A percentile compares a stretch with the other conserved stretches of the same genome.
phyloP scores from a whole-genome alignment of 2,113 vertebrate species.

The Cinclus mexicanus region DNA sequence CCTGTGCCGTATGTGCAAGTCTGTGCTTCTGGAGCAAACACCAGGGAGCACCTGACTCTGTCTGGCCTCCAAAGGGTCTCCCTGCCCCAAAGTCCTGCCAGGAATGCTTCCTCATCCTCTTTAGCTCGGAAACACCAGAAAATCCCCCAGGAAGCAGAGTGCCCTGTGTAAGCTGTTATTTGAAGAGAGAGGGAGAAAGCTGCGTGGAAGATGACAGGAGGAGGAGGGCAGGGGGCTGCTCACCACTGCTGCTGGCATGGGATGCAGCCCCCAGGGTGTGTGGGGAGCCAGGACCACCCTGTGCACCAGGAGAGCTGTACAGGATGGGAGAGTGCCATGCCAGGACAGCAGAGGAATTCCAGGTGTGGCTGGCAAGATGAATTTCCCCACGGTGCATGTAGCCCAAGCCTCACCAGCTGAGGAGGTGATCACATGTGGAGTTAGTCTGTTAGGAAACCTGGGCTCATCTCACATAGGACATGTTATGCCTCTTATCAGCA shows the following conservation, averaged over 20 bases:
- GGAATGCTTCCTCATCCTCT: fast-evolving
- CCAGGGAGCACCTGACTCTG: background rate
- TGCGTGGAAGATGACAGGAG: background rate
- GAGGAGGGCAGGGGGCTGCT: background rate
- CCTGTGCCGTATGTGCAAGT: fast-evolving
- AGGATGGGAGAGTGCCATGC: background rate
- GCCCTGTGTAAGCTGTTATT: background rate
- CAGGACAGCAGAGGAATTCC: background rate
- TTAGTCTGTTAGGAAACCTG: background rate
- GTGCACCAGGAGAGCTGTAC: background rate
- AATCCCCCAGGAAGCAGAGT: background rate
- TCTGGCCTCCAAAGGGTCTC: background rate
- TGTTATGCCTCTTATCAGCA: background rate
- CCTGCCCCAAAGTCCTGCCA: background rate
- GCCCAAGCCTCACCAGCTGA: background rate
- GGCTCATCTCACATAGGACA: fast-evolving
- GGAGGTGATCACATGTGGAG: background rate
- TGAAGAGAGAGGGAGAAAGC: background rate
- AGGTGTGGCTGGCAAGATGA: background rate
- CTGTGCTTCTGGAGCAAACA: background rate
- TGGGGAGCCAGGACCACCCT: background rate
- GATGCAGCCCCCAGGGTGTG: fast-evolving
- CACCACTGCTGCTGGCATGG: fast-evolving
- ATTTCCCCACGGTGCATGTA: fast-evolving
- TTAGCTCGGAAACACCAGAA: background rate